Base-by-base conservation (phyloP, 92 coral and sea anemone genomes). In the Siderastrea siderea region DNA sequence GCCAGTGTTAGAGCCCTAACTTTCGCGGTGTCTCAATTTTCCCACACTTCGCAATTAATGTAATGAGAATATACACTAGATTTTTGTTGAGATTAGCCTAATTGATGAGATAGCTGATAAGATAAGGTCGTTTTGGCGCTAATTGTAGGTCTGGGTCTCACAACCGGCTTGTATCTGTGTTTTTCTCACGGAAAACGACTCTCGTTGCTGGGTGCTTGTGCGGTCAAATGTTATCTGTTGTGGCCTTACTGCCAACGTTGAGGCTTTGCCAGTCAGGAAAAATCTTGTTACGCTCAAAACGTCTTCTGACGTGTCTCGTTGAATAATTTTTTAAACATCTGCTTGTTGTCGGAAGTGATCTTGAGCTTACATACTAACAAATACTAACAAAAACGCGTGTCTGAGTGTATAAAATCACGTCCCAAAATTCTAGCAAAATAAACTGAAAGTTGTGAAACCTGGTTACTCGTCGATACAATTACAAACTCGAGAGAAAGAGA, bases 61-160 rank as follows among this genome's bases (percentile, higher is more conserved):
- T 82, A 82, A 82, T 74, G 80, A 74, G 87, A 84, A 74, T 84
- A 72, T 74, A 84, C 87, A 84, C 80, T 84, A 74, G 80, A 84
- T 60, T 62, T 84, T n/a, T 64, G 62, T 72, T 63, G 62, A 60
- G 87, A 84, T 73, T 71, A 84, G 62, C 51, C 74, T 84, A 74
- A 84, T 84, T 81, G 91, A 88, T 82, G 78, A 71, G 91, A 81
- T 88, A 9, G 51, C 12, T 13, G 82, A 88, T 86, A 88, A 88
- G 91, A 88, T 88, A 81, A 65, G 79, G 68, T 19, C 74, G 68
- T 19, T 69, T 48, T 60, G 63, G 86, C 54, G 91, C 19, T 88
- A 82, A 81, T 81, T 88, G 80, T 54, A 26, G 85, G 77, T 80
- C 70, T 71, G 87, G 48, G 43, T 77, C 85, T 60, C 89, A 50